Evolutionary conservation across 1,140 invertebrate species (phyloP).

Genomic region (Rhopalosiphum padi): DNA sequence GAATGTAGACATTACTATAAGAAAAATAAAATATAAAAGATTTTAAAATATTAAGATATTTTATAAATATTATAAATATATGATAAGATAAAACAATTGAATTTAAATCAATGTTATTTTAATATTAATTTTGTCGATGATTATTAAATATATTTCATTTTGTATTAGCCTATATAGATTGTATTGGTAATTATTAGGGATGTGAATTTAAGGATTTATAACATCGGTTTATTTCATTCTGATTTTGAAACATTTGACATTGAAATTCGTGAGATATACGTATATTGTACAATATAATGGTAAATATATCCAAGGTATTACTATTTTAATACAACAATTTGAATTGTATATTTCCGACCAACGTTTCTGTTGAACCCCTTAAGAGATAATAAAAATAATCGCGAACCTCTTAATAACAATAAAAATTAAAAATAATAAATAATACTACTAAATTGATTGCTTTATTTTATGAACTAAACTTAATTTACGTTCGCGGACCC

Average conservation of each 20-base stretch:
- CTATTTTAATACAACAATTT: neutral
- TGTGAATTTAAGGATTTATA: neutral
- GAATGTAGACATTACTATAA: neutral
- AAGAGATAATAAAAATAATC: no score
- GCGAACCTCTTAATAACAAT: no score
- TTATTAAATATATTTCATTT: neutral
- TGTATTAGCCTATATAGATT: neutral
- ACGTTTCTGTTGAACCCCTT: no score
- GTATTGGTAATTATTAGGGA: neutral
- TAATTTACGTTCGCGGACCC: no score
- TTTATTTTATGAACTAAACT: no score
- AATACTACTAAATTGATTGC: no score
- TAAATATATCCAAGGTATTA: neutral
- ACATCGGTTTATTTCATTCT: neutral
- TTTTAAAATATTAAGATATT: neutral
- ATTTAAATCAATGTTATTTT: neutral
- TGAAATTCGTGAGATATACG: neutral
- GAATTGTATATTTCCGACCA: neutral
- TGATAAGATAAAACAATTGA: neutral
- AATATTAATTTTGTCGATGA: neutral
- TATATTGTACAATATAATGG: neutral
- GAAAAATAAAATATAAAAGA: neutral
- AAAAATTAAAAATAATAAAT: no score
- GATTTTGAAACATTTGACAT: neutral
- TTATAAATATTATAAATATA: slow-evolving; percentile 3